These are phyloP conservation scores for Brachionus asplanchnoidis DNA, from an alignment of 1,140 invertebrate species.

Conservation along the genomic window DNA sequence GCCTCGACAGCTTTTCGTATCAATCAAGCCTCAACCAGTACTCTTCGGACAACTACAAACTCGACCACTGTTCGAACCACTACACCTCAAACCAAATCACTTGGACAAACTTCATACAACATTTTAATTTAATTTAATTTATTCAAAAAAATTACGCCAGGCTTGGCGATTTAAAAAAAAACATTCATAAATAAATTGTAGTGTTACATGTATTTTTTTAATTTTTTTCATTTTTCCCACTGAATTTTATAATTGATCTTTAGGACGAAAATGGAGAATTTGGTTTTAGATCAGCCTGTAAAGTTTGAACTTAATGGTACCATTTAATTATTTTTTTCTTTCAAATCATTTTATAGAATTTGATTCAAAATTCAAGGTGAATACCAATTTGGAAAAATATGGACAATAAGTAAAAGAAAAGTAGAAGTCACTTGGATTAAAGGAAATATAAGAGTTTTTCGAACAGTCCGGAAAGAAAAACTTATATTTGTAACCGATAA, in stretches of 20 bases:
- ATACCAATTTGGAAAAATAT: conserved; percentile 23
- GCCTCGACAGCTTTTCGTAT: neutral
- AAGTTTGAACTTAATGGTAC: conserved; percentile 27
- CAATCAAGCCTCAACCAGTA: conserved; percentile 6
- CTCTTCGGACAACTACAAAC: conserved; percentile 1
- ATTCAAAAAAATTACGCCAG: neutral
- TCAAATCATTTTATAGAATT: conserved; percentile 5
- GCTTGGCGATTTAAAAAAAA: neutral
- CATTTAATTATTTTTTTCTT: neutral
- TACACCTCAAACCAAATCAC: neutral
- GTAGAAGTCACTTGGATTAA: conserved; percentile 1
- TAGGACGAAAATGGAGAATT: conserved; percentile 9
- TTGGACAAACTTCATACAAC: neutral
- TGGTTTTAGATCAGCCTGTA: conserved; percentile 19
- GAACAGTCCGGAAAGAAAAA: neutral
- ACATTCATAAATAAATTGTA: conserved; percentile 10
- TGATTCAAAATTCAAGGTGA: neutral
- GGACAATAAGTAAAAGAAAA: conserved; percentile 19
- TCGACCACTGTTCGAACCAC: neutral
- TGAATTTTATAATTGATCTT: neutral
- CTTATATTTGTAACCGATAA: neutral
- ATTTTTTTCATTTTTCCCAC: neutral
- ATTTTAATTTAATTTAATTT: conserved; percentile 2
- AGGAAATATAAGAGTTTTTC: conserved; percentile 1
- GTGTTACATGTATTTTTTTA: neutral